phyloP scores from a whole-genome alignment of 2,888 invertebrate species.

The Ethmia dodecea region DNA sequence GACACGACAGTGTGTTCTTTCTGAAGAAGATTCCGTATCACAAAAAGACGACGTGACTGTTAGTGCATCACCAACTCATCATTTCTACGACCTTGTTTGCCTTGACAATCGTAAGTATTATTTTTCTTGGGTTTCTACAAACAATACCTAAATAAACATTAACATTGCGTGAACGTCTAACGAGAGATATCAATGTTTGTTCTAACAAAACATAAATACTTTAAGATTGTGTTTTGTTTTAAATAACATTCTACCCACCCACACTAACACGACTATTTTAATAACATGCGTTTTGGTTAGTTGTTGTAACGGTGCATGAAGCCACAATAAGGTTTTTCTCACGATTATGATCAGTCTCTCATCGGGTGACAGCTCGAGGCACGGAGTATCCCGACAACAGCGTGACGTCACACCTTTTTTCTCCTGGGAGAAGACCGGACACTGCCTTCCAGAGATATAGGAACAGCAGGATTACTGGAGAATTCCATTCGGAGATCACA shows the following conservation, averaged over 20 bases:
- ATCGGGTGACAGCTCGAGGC: constrained; percentile 86
- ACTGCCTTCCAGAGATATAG: constrained; percentile 93
- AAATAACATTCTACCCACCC: constrained; percentile 5
- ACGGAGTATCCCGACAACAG: constrained; percentile 94
- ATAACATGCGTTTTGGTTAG: constrained; percentile 9
- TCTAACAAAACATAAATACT: too few relatives aligned
- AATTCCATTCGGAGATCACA: constrained; percentile 93
- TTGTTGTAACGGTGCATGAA: constrained; percentile 38
- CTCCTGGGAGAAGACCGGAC: constrained; percentile 88
- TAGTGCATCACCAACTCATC: constrained; percentile 90
- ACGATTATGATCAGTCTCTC: constrained; percentile 73
- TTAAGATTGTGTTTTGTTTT: not conserved
- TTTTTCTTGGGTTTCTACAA: constrained; percentile 6
- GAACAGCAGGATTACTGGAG: constrained; percentile 90
- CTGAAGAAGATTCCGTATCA: constrained; percentile 93
- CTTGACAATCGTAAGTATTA: constrained; percentile 91
- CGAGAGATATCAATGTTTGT: too few relatives aligned
- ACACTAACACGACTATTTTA: constrained; percentile 4
- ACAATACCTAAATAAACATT: constrained; percentile 1
- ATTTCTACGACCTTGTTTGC: constrained; percentile 93
- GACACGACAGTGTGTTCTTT: constrained; percentile 91
- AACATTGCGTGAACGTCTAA: not conserved
- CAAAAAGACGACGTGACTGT: constrained; percentile 92
- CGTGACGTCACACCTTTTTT: constrained; percentile 89
- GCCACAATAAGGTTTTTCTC: constrained; percentile 62